Conservation (phyloP, 2,888 invertebrate genomes). For the Pilophorus perplexus region DNA sequence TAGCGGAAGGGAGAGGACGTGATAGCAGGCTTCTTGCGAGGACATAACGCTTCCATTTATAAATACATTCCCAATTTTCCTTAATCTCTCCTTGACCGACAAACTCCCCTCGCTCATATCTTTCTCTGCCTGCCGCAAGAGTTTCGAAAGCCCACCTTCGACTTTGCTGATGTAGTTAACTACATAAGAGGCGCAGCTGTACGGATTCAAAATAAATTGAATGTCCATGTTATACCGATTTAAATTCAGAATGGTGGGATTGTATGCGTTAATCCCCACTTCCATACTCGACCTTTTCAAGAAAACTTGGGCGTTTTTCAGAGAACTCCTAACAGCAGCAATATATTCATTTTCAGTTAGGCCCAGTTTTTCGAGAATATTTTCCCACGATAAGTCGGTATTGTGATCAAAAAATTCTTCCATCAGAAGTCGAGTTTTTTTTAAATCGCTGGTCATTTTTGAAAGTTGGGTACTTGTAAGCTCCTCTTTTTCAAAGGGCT, state of each 20-base stretch:
- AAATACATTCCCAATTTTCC: conserved; percentile 44
- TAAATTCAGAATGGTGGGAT: conserved; percentile 47
- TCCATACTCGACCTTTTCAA: conserved; percentile 41
- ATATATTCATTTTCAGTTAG: not conserved
- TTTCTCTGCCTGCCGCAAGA: conserved; percentile 41
- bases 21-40: conserved; percentile 49
- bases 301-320: conserved; percentile 44
- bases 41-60: conserved; percentile 48
- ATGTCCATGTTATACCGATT: conserved; percentile 33
- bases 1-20: conserved; percentile 43
- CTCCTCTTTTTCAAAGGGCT: conserved; percentile 13
- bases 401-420: not conserved
- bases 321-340: conserved; percentile 41
- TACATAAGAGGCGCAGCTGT: conserved; percentile 25
- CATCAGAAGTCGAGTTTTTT: conserved; percentile 6
- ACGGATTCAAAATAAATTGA: conserved; percentile 35
- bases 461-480: not conserved
- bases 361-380: not conserved
- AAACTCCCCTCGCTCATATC: conserved; percentile 48
- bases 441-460: not conserved
- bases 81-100: conserved; percentile 47
- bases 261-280: conserved; percentile 49
- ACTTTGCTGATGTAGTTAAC: conserved; percentile 35
- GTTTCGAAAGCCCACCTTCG: conserved; percentile 30
- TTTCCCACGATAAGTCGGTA: not conserved